These are phyloP conservation scores for Pituophis catenifer DNA, from an alignment of 2,113 vertebrate species.

Conservation along the genomic window DNA sequence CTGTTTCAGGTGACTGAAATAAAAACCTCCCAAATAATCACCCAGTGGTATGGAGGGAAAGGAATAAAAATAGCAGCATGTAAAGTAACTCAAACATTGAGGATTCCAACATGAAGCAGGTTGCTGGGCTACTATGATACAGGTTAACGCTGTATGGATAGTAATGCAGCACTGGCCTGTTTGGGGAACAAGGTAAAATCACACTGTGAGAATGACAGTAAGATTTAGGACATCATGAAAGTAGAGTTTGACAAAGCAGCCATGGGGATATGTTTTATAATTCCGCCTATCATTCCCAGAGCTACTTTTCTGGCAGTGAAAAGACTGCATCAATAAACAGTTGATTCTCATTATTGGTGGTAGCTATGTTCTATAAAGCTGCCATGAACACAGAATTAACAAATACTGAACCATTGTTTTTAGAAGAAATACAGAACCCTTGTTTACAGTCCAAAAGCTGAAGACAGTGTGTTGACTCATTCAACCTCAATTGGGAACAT, in stretches of 20 bases:
- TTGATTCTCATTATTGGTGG: neutral
- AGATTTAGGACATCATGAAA: neutral
- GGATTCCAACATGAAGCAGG: neutral
- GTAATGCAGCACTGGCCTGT: neutral
- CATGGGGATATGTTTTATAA: neutral
- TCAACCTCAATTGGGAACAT: neutral
- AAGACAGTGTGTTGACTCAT: neutral
- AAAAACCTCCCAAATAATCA: neutral
- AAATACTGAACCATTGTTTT: neutral
- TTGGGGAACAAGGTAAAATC: neutral
- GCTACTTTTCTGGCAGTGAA: neutral
- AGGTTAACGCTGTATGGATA: neutral
- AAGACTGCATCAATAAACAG: neutral
- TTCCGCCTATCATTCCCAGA: neutral
- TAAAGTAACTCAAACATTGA: neutral
- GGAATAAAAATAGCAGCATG: neutral
- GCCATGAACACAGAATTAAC: neutral
- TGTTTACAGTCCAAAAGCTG: neutral
- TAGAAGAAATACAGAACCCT: neutral
- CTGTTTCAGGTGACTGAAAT: neutral
- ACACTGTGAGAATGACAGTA: neutral
- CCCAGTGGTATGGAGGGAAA: neutral
- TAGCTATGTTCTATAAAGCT: neutral
- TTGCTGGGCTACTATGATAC: neutral
- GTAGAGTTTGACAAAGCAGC: neutral